Base-by-base conservation (phyloP, 2,888 invertebrate genomes). In the Sipha maydis region DNA sequence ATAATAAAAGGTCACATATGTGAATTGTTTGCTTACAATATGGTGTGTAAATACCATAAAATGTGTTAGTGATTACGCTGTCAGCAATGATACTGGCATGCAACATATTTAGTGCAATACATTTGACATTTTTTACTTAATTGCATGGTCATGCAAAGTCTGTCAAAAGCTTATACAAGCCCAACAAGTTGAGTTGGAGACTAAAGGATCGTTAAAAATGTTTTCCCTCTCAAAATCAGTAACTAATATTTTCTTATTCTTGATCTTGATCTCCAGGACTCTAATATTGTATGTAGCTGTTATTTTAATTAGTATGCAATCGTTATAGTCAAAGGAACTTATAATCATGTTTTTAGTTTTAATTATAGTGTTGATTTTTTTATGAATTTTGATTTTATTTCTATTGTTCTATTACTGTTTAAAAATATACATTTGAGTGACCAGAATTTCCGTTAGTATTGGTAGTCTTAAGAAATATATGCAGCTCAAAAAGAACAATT, bases 401-500 rank as follows among this genome's bases (percentile, higher is more conserved):
- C 61, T 78, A 31, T 56, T 56, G 4, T 78, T 25, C 56, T 34
- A 56, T 56, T 14, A 1, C 56, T 21, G 54, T 78, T 56, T n/a
- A n/a, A 31, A 78, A 31, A 11, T 48, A 31, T 54, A 54, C 31
- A 78, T 56, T 31, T 56, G 38, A 61, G 38, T n/a, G 80, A 19
- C 41, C n/a, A 34, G 4, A 34, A 34, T 34, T 34, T 34, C 34
- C 4, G 34, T 3, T 4, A 67, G 38, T 67, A 38, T 80, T 67
- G n/a, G 17, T 38, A 28, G 25, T 1, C 14, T 38, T 34, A 80
- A 80, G 61, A n/a, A n/a, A n/a, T n/a, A n/a, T n/a, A n/a, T n/a
- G n/a, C n/a, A n/a, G n/a, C n/a, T n/a, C 80, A 67, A 80, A 67
- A 38, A 80, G n/a, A 4, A 4, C 67, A n/a, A 67, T 67, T 80